phyloP scores from a whole-genome alignment of 2,797 vertebrate genomes.

The Monodelphis domestica region DNA sequence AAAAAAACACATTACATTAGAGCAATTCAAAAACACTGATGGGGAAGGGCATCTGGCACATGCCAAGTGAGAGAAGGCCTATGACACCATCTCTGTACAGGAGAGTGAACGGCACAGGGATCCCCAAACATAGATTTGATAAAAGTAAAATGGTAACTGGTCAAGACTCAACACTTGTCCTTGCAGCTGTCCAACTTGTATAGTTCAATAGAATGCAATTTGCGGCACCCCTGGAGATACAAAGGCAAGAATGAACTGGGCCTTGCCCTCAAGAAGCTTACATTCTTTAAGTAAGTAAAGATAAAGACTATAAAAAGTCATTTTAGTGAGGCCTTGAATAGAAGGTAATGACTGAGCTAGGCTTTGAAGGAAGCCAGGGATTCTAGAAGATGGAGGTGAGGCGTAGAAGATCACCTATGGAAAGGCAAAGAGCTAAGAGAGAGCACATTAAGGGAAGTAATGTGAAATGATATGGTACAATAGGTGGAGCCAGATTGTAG shows the following conservation, averaged over 20 bases:
- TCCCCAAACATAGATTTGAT: background rate
- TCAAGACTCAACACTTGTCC: no score
- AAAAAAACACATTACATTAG: conserved; percentile 49
- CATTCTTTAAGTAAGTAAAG: background rate
- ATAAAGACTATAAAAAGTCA: background rate
- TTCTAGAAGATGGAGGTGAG: background rate
- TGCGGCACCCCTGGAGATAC: background rate
- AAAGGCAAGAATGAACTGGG: background rate
- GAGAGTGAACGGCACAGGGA: conserved; percentile 65
- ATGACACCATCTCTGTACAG: conserved; percentile 60
- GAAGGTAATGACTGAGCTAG: background rate
- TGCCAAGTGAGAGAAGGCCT: background rate
- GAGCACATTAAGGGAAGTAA: background rate
- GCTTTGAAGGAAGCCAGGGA: background rate
- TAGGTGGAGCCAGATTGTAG: background rate
- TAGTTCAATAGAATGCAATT: background rate
- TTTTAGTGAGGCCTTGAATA: background rate
- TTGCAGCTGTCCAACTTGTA: background rate
- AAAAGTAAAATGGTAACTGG: background rate
- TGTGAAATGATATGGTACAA: background rate
- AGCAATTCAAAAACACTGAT: conserved; percentile 10
- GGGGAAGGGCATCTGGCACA: conserved; percentile 14
- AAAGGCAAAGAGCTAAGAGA: background rate
- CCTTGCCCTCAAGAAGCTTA: background rate
- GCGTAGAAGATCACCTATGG: background rate